Percentiles rank a stretch among this genome's conserved stretches.
Conservation (phyloP, 2,888 invertebrate species). For the Macaria notata region DNA sequence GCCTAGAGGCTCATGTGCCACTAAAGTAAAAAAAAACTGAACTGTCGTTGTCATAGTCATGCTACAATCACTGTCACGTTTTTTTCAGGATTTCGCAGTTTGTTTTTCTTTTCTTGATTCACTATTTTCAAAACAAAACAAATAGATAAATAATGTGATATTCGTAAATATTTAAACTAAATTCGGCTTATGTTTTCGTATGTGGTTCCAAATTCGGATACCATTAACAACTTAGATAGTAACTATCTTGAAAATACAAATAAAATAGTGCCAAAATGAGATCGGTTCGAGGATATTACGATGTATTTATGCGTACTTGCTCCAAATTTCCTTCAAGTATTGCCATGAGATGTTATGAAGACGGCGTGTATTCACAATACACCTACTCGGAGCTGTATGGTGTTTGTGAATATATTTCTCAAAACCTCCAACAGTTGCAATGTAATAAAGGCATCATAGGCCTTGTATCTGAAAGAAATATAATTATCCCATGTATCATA, state of each 20-base stretch:
- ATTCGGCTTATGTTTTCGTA: background rate
- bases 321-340: conserved; percentile 59
- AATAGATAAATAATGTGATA: no score
- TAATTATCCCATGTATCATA: conserved; percentile 77
- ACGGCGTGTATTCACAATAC: conserved; percentile 57
- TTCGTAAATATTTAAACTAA: no score
- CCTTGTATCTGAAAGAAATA: conserved; percentile 73
- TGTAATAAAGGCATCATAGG: conserved; percentile 70
- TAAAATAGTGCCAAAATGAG: conserved; percentile 27
- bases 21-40: no score
- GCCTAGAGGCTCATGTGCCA: no score
- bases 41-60: no score
- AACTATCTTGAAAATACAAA: no score
- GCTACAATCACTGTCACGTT: no score
- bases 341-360: conserved; percentile 59
- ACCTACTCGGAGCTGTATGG: conserved; percentile 74
- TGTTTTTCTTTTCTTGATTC: no score
- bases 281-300: conserved; percentile 66
- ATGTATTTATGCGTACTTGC: conserved; percentile 67
- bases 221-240: no score
- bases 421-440: conserved; percentile 61
- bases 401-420: conserved; percentile 70
- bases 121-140: no score
- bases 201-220: background rate
- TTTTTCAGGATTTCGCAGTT: no score